Percentiles rank a stretch among this genome's conserved stretches.
Conservation (phyloP, 2,888 invertebrate genomes). For the Perithous albicinctus region DNA sequence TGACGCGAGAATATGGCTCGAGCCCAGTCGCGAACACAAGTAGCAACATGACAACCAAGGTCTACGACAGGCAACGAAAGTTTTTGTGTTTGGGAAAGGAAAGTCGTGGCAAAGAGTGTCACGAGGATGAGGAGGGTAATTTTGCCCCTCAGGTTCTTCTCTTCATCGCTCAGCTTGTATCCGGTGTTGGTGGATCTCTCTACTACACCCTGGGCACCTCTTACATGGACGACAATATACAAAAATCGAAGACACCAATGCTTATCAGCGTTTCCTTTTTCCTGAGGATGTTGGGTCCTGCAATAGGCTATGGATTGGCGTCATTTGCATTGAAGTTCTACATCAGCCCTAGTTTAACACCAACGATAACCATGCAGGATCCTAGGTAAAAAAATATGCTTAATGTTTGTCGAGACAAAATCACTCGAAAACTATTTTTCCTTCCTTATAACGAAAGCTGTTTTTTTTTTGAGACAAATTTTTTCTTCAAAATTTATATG, state of each 20-base stretch:
- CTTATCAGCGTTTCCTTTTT: conserved; percentile 89
- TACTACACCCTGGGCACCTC: conserved; percentile 90
- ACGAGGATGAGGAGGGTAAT: conserved; percentile 86
- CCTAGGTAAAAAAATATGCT: conserved; percentile 84
- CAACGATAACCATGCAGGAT: conserved; percentile 88
- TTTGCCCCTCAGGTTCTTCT: conserved; percentile 88
- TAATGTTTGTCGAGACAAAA: background rate
- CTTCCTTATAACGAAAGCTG: too few relatives aligned
- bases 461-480: too few relatives aligned
- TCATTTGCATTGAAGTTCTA: conserved; percentile 89
- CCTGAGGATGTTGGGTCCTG: conserved; percentile 89
- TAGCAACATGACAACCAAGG: conserved; percentile 72
- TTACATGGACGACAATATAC: conserved; percentile 92
- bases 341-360: conserved; percentile 88
- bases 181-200: conserved; percentile 89
- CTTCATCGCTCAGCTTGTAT: conserved; percentile 89
- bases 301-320: conserved; percentile 89
- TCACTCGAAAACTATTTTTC: background rate
- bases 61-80: conserved; percentile 86
- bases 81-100: conserved; percentile 85
- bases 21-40: conserved; percentile 83
- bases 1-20: conserved; percentile 88
- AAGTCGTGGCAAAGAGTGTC: conserved; percentile 84
- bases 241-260: conserved; percentile 90
- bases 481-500: too few relatives aligned